Base-by-base conservation (phyloP, 2,113 vertebrate species). In the Caranx ignobilis region DNA sequence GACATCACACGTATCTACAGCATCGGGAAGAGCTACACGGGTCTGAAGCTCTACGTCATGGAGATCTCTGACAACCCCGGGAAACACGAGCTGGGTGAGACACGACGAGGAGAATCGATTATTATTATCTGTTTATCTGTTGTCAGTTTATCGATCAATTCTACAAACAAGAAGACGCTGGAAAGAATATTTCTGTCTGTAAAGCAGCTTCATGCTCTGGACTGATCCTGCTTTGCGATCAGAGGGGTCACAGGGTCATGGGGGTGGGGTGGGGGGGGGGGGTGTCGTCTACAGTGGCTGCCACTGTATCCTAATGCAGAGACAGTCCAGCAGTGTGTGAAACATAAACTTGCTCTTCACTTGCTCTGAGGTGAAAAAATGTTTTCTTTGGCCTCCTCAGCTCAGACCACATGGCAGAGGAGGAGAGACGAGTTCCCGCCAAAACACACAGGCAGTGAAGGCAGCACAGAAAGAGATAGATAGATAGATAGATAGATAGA, bases 1-100 rank as follows among this genome's bases (percentile, higher is more conserved):
- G 94, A 95, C 65, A 97, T 99, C 92, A 99, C 96, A 2, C 95
- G 95, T 63, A 96, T 98, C 56, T 99, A 99, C 95, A 99, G 96
- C 93, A 95, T 99, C 0, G 97, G 98, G 45, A 99, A 97, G 92
- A 99, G 97, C 79, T 95, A 95, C 0, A 94, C 84, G 0, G 97
- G 97, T 4, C 94, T 98, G 79, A 98, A 99, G 93, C 96, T 99
- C 64, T 98, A 97, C 0, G 96, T 96, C 85, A 97, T 99, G 97
- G 97, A 99, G 91, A 95, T 99, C 87, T 97, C 97, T 0, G 97
- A 99, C 91, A 98, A 97, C 80, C 97, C 97, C 0, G 97, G 97
- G 6, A 97, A 97, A 37, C 97, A 99, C 0, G 97, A 99, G 81
- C 92, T 95, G 0, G 97, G 97, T 98, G 89, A 80, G 69, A 69